phyloP scores from a whole-genome alignment of 2,888 invertebrate species.

The Chrysomela aeneicollis region DNA sequence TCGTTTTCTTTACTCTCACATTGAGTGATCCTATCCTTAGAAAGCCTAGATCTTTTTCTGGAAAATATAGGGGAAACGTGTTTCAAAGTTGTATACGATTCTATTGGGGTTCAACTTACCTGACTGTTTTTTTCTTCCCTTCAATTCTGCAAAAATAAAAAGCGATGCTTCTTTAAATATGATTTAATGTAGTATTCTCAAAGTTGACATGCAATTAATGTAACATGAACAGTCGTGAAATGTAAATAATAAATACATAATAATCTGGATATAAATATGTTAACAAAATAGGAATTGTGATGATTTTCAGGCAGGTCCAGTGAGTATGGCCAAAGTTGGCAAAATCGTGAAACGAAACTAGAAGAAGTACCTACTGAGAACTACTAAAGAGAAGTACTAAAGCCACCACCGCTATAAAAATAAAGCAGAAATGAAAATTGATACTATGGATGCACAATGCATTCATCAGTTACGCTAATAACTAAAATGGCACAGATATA shows the following conservation, averaged over 20 bases:
- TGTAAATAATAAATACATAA: not conserved
- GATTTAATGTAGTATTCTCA: conserved; percentile 11
- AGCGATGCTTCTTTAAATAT: conserved; percentile 35
- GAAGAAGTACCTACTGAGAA: conserved; percentile 8
- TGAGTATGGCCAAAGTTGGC: not conserved
- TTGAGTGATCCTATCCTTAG: conserved; percentile 91
- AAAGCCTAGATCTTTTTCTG: conserved; percentile 90
- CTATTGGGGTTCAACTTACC: conserved; percentile 60
- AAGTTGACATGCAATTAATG: conserved; percentile 28
- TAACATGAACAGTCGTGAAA: too few species aligned
- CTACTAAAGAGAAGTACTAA: not conserved
- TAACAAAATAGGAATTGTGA: not conserved
- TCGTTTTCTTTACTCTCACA: conserved; percentile 90
- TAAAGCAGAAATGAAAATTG: not conserved
- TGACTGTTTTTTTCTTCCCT: conserved; percentile 76
- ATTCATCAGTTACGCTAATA: too few species aligned
- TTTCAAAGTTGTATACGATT: not conserved
- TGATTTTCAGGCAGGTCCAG: not conserved
- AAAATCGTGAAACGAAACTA: conserved; percentile 3
- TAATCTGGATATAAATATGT: not conserved
- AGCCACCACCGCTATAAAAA: not conserved
- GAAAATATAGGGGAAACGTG: conserved; percentile 46
- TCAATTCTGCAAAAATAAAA: conserved; percentile 70
- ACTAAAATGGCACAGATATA: too few species aligned
- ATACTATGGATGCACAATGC: too few species aligned